phyloP scores from a whole-genome alignment of 2,888 invertebrate genomes.

The Lordiphosa fenestrarum region DNA sequence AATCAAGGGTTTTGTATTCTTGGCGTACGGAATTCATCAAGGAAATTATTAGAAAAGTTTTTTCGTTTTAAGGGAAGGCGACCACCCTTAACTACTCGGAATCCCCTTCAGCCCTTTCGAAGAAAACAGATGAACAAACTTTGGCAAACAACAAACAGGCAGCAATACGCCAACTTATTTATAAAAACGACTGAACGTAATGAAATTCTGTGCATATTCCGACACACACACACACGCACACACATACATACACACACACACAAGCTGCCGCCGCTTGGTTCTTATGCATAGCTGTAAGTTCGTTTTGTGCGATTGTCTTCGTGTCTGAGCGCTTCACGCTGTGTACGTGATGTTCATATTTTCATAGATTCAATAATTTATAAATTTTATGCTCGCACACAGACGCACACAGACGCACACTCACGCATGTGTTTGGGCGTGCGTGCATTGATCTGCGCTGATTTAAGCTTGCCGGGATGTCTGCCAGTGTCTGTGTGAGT shows the following conservation, averaged over 20 bases:
- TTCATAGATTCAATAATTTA: slow-evolving; percentile 74
- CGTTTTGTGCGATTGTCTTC: slow-evolving; percentile 57
- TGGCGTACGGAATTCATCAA: slow-evolving; percentile 50
- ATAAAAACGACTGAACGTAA: slow-evolving; percentile 53
- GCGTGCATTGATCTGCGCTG: slow-evolving; percentile 58
- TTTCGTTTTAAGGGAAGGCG: slow-evolving; percentile 50
- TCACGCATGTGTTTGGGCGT: slow-evolving; percentile 21
- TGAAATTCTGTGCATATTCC: slow-evolving; percentile 72
- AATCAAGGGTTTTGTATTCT: neutral
- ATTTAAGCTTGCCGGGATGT: slow-evolving; percentile 33
- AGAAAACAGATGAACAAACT: slow-evolving; percentile 61
- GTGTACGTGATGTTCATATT: slow-evolving; percentile 72
- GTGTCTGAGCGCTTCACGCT: slow-evolving; percentile 14
- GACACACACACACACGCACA: slow-evolving; percentile 32
- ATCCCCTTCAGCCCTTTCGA: no score
- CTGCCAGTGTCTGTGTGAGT: slow-evolving; percentile 12
- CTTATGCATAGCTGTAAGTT: slow-evolving; percentile 57
- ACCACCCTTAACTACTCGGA: neutral
- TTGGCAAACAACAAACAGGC: slow-evolving; percentile 61
- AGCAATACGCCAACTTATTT: slow-evolving; percentile 58
- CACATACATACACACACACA: slow-evolving; percentile 9
- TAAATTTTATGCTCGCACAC: slow-evolving; percentile 60
- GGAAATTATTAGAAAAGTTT: slow-evolving; percentile 68
- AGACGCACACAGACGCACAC: slow-evolving; percentile 15
- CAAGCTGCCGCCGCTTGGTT: slow-evolving; percentile 11